phyloP scores from a whole-genome alignment of 2,797 vertebrate genomes.

The Trachops cirrhosus region DNA sequence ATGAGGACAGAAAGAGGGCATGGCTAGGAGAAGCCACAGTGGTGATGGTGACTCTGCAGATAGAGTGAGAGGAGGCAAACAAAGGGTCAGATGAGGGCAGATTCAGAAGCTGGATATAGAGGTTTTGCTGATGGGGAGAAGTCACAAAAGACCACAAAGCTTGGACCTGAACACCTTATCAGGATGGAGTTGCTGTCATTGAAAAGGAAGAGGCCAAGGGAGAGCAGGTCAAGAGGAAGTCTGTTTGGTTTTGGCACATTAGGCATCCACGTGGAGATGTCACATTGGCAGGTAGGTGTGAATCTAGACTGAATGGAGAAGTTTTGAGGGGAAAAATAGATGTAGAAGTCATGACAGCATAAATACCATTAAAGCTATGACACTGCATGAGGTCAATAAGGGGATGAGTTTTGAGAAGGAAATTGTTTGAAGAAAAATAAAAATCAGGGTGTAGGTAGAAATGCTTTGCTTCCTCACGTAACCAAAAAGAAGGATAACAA shows the following conservation, averaged over 20 bases:
- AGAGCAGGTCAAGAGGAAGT: background rate
- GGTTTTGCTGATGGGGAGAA: background rate
- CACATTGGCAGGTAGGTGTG: background rate
- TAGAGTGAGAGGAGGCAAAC: background rate
- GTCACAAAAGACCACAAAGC: background rate
- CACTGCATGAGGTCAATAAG: background rate
- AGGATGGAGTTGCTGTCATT: background rate
- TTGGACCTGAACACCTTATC: background rate
- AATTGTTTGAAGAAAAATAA: background rate
- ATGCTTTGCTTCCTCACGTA: too few relatives aligned
- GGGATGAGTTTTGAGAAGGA: background rate
- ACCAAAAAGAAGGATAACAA: too few relatives aligned
- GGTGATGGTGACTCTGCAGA: background rate
- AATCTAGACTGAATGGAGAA: background rate
- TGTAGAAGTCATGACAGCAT: background rate
- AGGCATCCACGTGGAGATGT: background rate
- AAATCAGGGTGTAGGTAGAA: background rate
- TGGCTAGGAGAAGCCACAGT: background rate
- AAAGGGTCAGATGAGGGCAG: background rate
- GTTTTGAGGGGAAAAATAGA: background rate
- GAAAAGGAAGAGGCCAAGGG: background rate
- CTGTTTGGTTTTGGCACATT: background rate
- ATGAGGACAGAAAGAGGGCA: background rate
- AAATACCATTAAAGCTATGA: background rate
- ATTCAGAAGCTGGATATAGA: background rate